These are phyloP conservation scores for Ectemnius lituratus DNA, from an alignment of 2,888 invertebrate species.

Conservation along the genomic window DNA sequence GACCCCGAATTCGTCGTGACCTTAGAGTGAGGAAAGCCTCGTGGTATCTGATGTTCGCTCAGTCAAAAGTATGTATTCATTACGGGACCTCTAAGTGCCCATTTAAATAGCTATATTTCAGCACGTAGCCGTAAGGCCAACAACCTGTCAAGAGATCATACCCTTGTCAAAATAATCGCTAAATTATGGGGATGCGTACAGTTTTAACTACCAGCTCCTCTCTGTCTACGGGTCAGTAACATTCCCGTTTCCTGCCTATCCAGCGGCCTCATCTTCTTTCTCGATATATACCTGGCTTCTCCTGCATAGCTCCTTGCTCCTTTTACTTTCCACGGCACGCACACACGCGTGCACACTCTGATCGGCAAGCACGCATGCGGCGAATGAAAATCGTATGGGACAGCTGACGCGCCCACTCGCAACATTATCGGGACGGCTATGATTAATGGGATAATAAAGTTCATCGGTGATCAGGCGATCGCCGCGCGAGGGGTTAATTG, in stretches of 20 bases:
- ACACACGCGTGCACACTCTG: constrained; percentile 22
- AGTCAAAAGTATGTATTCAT: constrained; percentile 56
- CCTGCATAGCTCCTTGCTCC: constrained; percentile 45
- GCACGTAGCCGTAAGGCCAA: constrained; percentile 69
- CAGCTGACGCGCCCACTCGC: constrained; percentile 56
- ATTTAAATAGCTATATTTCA: constrained; percentile 73
- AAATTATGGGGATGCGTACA: constrained; percentile 74
- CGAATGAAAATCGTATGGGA: constrained; percentile 55
- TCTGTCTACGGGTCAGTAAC: constrained; percentile 44
- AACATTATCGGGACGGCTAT: constrained; percentile 49
- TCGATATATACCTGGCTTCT: constrained; percentile 54
- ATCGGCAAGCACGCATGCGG: constrained; percentile 37
- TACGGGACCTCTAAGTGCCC: constrained; percentile 62
- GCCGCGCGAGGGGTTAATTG: constrained; percentile 35
- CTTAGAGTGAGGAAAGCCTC: constrained; percentile 26
- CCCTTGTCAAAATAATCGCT: constrained; percentile 77
- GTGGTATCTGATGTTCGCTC: constrained; percentile 24
- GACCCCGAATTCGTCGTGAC: constrained; percentile 13
- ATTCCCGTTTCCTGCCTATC: constrained; percentile 67
- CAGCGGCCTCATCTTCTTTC: constrained; percentile 51
- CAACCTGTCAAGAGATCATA: constrained; percentile 74
- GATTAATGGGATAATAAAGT: constrained; percentile 61
- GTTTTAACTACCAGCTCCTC: constrained; percentile 65
- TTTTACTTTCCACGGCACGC: constrained; percentile 43
- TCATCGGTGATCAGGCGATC: constrained; percentile 33